These are phyloP conservation scores for Pagrus major DNA, from an alignment of 2,113 vertebrate species.

Conservation along the genomic window DNA sequence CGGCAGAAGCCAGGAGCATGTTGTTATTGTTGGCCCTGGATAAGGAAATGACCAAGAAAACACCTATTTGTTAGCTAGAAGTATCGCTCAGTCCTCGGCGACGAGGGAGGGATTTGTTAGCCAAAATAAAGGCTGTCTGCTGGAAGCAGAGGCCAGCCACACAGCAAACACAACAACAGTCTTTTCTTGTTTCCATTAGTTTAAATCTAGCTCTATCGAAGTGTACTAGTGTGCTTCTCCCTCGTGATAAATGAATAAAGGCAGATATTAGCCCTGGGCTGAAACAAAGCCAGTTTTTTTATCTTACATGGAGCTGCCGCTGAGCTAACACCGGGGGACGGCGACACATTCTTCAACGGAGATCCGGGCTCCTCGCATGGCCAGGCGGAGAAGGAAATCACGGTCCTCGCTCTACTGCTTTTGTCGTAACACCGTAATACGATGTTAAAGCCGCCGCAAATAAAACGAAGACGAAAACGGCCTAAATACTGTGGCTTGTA, in stretches of 20 bases:
- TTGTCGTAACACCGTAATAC: conserved; percentile 2
- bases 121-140: conserved; percentile 9
- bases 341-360: conserved; percentile 60
- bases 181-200: too few species aligned
- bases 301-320: conserved; percentile 76
- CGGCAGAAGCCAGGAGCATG: conserved; percentile 91
- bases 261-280: background rate
- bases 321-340: conserved; percentile 63
- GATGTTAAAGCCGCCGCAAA: background rate
- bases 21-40: conserved; percentile 76
- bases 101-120: background rate
- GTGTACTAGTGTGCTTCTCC: too few species aligned
- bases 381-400: conserved; percentile 28
- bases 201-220: background rate
- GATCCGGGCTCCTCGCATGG: conserved; percentile 60
- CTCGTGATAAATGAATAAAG: background rate
- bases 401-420: background rate
- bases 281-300: background rate
- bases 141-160: conserved; percentile 23
- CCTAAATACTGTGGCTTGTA: background rate
- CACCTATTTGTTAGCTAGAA: conserved; percentile 1
- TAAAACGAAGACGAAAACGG: background rate
- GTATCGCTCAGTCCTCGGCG: background rate
- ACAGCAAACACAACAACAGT: background rate
- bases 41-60: background rate